Evolutionary conservation across 2,888 invertebrate species (phyloP), one percentile per base, ranked within the genome.

Genomic region (Caenorhabditis uteleia): DNA sequence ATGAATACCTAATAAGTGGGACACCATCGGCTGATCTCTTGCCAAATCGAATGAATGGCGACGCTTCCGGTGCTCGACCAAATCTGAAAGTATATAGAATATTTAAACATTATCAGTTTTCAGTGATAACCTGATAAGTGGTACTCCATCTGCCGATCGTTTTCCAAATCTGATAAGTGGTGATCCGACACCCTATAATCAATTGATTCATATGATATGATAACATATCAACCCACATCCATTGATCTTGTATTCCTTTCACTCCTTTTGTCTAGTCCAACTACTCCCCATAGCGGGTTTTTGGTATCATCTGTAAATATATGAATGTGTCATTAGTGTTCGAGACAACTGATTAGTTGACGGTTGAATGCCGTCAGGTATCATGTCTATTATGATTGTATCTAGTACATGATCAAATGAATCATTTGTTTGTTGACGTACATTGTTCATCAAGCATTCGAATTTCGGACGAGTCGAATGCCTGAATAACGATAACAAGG

Each of bases 381-480:
- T n/a, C n/a, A n/a, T n/a, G n/a, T n/a, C n/a, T n/a, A n/a, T n/a
- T n/a, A n/a, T n/a, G n/a, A n/a, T n/a, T n/a, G n/a, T n/a, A n/a
- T n/a, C n/a, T n/a, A n/a, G n/a, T n/a, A n/a, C n/a, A n/a, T n/a
- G n/a, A n/a, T n/a, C n/a, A n/a, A n/a, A n/a, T n/a, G n/a, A n/a
- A n/a, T n/a, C n/a, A n/a, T n/a, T n/a, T n/a, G n/a, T n/a, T n/a
- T n/a, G n/a, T n/a, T n/a, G n/a, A n/a, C n/a, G n/a, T 50, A 77
- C 76, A 71, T 56, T 77, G 76, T 49, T 76, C 74, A 46, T 75
- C 75, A 33, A 77, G 64, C 71, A 76, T 73, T 45, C 77, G 66
- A 59, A 77, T 76, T 56, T 77, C 77, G 29, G 71, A 70, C 39
- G 77, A 77, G 46, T 77, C 77, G 53, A 77, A 77, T 29, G 74